Conservation (phyloP, 2,888 invertebrate genomes). For the Eurytoma californica region DNA sequence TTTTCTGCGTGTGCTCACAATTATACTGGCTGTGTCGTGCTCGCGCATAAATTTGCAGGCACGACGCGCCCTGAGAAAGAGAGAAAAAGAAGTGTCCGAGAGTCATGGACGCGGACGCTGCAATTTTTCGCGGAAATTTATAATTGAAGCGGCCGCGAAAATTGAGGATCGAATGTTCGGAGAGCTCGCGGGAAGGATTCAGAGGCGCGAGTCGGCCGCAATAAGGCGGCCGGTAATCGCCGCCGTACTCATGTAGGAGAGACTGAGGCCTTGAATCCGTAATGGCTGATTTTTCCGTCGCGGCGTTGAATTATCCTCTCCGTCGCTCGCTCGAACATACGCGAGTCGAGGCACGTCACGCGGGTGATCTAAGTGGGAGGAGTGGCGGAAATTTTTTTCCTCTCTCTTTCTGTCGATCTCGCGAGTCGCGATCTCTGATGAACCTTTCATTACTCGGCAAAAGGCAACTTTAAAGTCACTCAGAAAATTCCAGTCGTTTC, state of each 20-base stretch:
- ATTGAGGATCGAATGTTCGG: constrained; percentile 21
- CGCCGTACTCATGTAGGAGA: constrained; percentile 27
- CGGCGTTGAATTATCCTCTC: constrained; percentile 60
- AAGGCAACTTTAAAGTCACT: not conserved
- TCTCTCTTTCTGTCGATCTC: not conserved
- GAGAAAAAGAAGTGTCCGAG: not conserved
- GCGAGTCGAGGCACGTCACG: constrained; percentile 51
- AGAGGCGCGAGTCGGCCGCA: constrained; percentile 19
- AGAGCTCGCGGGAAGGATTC: not conserved
- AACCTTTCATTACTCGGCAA: constrained; percentile 28
- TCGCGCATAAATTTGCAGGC: constrained; percentile 27
- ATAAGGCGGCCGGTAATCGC: constrained; percentile 56
- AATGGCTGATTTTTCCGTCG: constrained; percentile 64
- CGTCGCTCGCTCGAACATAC: constrained; percentile 37
- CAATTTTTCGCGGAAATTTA: constrained; percentile 47
- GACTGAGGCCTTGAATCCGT: constrained; percentile 64
- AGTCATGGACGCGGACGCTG: not conserved
- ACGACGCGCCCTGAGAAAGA: not conserved
- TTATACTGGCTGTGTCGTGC: constrained; percentile 1
- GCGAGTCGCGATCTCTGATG: constrained; percentile 7
- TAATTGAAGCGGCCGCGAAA: constrained; percentile 40
- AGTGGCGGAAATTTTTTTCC: not conserved
- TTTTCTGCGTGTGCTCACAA: not conserved
- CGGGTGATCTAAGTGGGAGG: not conserved
- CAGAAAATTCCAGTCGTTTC: constrained; percentile 3